Percentiles rank a stretch among this genome's conserved stretches.
phyloP scores from a whole-genome alignment of 1,140 invertebrate species.

The Ooceraea biroi region DNA sequence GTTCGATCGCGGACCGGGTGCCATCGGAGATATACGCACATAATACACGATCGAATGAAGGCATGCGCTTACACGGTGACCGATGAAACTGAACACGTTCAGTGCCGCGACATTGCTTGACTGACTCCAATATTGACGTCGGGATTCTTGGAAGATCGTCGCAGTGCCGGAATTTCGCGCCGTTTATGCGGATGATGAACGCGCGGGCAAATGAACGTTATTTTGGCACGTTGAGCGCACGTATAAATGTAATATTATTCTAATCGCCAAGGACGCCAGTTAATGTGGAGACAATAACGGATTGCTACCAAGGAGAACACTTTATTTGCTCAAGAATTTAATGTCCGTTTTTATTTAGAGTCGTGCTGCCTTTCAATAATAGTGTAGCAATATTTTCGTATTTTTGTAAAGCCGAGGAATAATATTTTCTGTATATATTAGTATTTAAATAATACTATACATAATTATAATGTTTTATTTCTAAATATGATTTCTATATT shows the following conservation, averaged over 20 bases:
- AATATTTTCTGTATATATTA: neutral
- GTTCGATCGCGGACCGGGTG: constrained; percentile 70
- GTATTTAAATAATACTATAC: too few species aligned
- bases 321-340: too few species aligned
- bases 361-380: neutral
- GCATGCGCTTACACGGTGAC: constrained; percentile 11
- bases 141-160: constrained; percentile 38
- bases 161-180: constrained; percentile 3
- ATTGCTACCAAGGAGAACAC: too few species aligned
- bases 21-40: constrained; percentile 35
- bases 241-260: constrained; percentile 19
- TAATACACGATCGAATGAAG: constrained; percentile 32
- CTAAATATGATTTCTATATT: too few species aligned
- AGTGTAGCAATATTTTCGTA: neutral
- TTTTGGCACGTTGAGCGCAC: neutral
- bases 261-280: neutral
- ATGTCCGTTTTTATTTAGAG: neutral
- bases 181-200: constrained; percentile 11
- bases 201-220: neutral
- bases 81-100: constrained; percentile 47
- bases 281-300: constrained; percentile 3
- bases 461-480: too few species aligned
- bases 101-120: constrained; percentile 22
- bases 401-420: neutral
- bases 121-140: constrained; percentile 39